phyloP scores from a whole-genome alignment of 1,140 invertebrate species.

The Polyergus mexicanus region DNA sequence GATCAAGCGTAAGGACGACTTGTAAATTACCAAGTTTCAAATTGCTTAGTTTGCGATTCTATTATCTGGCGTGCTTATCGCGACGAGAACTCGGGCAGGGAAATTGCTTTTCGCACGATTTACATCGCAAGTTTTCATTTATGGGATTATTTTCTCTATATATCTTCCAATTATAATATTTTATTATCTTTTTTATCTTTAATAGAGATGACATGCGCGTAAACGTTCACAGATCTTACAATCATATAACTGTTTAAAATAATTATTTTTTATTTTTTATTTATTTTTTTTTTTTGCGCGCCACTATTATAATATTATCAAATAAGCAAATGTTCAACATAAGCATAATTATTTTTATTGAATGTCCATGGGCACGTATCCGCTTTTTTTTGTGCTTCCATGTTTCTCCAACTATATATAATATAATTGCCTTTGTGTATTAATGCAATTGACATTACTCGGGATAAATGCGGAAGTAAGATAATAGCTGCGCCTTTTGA shows the following conservation, averaged over 20 bases:
- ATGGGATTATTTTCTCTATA: neutral
- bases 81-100: too few species aligned
- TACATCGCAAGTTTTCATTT: neutral
- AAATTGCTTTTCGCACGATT: neutral
- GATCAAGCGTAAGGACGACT: neutral
- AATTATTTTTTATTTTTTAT: constrained; percentile 10
- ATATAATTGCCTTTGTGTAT: constrained; percentile 30
- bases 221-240: neutral
- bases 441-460: constrained; percentile 50
- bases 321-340: too few species aligned
- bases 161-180: neutral
- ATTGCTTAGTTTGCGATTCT: constrained; percentile 12
- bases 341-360: neutral
- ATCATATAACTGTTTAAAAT: neutral
- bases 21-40: constrained; percentile 11
- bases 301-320: constrained; percentile 5
- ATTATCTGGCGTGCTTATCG: neutral
- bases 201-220: neutral
- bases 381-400: neutral
- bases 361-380: too few species aligned
- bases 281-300: neutral
- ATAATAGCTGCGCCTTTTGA: constrained; percentile 28
- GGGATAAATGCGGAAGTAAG: constrained; percentile 52
- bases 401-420: neutral
- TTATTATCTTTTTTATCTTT: neutral